Base-by-base conservation (phyloP, 2,113 vertebrate species). In the Dicrurus megarhynchus region DNA sequence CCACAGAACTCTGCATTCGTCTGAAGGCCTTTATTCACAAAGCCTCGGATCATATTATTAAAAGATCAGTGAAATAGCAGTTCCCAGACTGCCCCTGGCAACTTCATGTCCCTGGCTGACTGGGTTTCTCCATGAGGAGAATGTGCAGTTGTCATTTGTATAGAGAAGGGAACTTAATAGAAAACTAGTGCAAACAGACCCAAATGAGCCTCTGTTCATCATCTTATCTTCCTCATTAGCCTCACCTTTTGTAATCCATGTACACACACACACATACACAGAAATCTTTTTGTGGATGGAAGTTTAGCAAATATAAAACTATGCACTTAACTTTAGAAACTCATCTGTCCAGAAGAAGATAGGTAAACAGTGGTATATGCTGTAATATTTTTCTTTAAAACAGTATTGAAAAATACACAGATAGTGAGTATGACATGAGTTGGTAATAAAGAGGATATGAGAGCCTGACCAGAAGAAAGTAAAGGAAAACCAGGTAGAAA, bases 1-100 rank as follows among this genome's bases (percentile, higher is more conserved):
- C 68, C 82, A 90, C 63, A 94, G 95, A 93, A 93, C 39, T 77
- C 85, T 85, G 59, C 20, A 41, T 83, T 87, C 11, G 2, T 95
- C 87, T 95, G 78, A 96, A 94, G 74, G 78, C 65, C 80, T 95
- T 92, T 92, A 93, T 95, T 84, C 86, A 84, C 83, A 93, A 96
- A 97, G 64, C 74, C 81, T 93, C 0, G 6, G 90, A 93, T 96
- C 82, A 93, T 94, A 79, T 95, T 94, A 89, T 94, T 93, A 91
- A 96, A 93, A 94, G 87, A 95, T 91, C 85, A 94, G 84, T 95
- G 93, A 80, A 95, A 85, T 59, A 91, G 35, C 67, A 69, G 32
- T 94, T 52, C 41, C 59, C 15, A 76, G 59, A 65, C 84, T 83
- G 57, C 79, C 67, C 42, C 91, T 95, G 90, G 87, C 50, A 96